phyloP scores from a whole-genome alignment of 2,113 vertebrate species.

The Alosa alosa region DNA sequence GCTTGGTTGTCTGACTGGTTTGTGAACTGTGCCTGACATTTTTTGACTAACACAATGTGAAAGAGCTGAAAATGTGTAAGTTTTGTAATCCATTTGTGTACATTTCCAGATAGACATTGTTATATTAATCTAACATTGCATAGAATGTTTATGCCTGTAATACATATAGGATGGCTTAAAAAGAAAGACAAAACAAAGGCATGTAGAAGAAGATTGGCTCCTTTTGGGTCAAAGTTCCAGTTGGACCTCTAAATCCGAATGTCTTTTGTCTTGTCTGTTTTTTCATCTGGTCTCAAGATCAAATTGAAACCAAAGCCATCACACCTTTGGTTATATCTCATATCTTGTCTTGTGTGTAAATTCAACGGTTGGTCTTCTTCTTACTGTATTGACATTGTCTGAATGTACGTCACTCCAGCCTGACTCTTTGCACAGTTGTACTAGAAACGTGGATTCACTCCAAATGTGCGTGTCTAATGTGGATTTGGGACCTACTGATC shows the following conservation, averaged over 20 bases:
- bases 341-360: conserved; percentile 23
- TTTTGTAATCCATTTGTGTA: conserved; percentile 67
- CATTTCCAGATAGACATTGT: conserved; percentile 58
- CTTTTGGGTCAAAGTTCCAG: not conserved
- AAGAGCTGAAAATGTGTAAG: conserved; percentile 48
- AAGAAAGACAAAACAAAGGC: conserved; percentile 23
- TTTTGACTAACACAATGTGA: conserved; percentile 52
- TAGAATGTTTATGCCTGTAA: conserved; percentile 64
- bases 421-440: conserved; percentile 12
- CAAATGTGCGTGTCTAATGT: not conserved
- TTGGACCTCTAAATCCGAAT: not conserved
- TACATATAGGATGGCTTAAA: conserved; percentile 43
- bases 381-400: conserved; percentile 30
- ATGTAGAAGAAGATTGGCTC: conserved; percentile 35
- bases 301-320: conserved; percentile 6
- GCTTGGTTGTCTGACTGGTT: conserved; percentile 32
- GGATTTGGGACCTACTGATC: not conserved
- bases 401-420: conserved; percentile 18
- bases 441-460: not conserved
- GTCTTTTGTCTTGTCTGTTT: not conserved
- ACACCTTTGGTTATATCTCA: conserved; percentile 6
- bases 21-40: conserved; percentile 62
- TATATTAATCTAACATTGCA: conserved; percentile 25
- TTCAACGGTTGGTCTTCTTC: not conserved
- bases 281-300: conserved; percentile 9